Evolutionary conservation across 2,797 vertebrate species (phyloP), one percentile per base, ranked within the genome.

Genomic region (Cuniculus paca): DNA sequence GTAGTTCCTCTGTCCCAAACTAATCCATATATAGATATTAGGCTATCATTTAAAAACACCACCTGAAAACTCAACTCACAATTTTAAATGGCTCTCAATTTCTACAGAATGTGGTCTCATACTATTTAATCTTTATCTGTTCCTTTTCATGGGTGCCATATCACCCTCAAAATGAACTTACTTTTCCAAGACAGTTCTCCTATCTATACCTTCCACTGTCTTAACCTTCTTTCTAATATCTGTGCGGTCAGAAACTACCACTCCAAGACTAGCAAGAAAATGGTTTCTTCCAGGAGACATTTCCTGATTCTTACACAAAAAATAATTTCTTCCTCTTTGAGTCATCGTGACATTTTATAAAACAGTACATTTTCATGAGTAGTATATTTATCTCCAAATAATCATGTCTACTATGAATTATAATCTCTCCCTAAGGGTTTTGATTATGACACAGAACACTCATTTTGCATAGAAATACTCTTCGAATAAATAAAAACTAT

Each of bases 11-110:
- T 70, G 50, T 8, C 36, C 6, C 28, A 93, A 56, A 52, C 16
- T 61, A 65, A 39, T 54, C 31, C 10, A 56, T 42, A 54, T 39
- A 88, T 61, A 48, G 50, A 82, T 83, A 54, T 4, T 22, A 72
- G 70, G 20, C 78, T 95, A 85, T 68, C 26, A 77, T 68, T 26
- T 90, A 82, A 82, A 93, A 90, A 94, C 1, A 88, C 9, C 36
- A 78, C 65, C 8, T 90, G 60, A 92, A 90, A 95, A 54, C 34
- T 36, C 84, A 90, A 84, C 20, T 78, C 72, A 90, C 58, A 93
- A 80, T 52, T 82, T 92, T 36, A 77, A 20, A 58, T 56, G 65
- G 28, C 6, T 84, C 39, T 95, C 16, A 14, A 72, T 48, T 91
- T 92, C 50, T 83, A 63, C 34, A 65, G 7, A 95, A 36, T 34